These are phyloP conservation scores for Aphidius gifuensis DNA, from an alignment of 1,140 invertebrate genomes.

Conservation along the genomic window DNA sequence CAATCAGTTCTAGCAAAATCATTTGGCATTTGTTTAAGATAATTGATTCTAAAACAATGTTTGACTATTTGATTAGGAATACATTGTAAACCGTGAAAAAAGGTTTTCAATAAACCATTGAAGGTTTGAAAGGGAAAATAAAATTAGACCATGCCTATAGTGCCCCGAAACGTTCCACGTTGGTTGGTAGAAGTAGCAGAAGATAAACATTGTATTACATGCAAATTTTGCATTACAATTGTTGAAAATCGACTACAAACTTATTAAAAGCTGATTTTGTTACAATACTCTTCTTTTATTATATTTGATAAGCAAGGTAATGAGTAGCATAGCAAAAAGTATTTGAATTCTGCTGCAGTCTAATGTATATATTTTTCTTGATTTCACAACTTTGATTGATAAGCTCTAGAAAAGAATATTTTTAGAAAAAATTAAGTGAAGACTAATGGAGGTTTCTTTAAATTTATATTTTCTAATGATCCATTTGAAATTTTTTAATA, in stretches of 20 bases:
- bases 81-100: slow-evolving; percentile 24
- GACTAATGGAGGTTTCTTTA: no score
- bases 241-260: slow-evolving; percentile 19
- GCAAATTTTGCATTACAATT: slow-evolving; percentile 24
- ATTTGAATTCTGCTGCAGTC: slow-evolving; percentile 36
- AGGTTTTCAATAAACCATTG: slow-evolving; percentile 23
- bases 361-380: slow-evolving; percentile 24
- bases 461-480: slow-evolving; percentile 75
- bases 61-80: slow-evolving; percentile 25
- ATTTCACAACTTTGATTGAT: slow-evolving; percentile 27
- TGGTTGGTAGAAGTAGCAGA: slow-evolving; percentile 23
- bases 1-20: no score
- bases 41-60: slow-evolving; percentile 21
- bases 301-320: slow-evolving; percentile 26
- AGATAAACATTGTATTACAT: slow-evolving; percentile 30
- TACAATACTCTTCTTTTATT: slow-evolving; percentile 23
- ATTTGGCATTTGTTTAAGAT: slow-evolving; percentile 1
- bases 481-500: slow-evolving; percentile 62
- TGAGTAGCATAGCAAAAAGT: slow-evolving; percentile 31
- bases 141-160: slow-evolving; percentile 31
- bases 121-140: slow-evolving; percentile 30
- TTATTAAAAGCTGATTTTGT: slow-evolving; percentile 13
- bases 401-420: no score
- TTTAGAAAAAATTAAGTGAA: no score
- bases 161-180: slow-evolving; percentile 29